A percentile compares a stretch with the other conserved stretches of the same genome.
phyloP scores from a whole-genome alignment of 2,113 vertebrate species.

The Limnothrissa miodon region DNA sequence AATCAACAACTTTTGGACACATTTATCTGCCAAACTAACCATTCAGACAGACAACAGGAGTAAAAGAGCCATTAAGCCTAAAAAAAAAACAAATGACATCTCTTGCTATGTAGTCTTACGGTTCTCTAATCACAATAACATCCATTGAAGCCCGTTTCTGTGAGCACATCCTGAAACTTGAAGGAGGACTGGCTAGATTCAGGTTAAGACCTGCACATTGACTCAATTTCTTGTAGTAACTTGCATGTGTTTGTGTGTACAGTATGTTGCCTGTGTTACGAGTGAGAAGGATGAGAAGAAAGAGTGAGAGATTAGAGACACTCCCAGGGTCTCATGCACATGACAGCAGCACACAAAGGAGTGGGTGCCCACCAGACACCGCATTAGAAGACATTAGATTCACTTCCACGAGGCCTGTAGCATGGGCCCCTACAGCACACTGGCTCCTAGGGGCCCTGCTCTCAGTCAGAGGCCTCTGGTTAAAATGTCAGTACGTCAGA shows the following conservation, averaged over 20 bases:
- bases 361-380: neutral
- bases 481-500: conserved; percentile 30
- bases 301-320: conserved; percentile 26
- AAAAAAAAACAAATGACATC: neutral
- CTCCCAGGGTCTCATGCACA: conserved; percentile 35
- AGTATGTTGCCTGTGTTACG: neutral
- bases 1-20: neutral
- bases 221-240: neutral
- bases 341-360: conserved; percentile 33
- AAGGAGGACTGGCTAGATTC: neutral
- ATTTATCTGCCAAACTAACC: neutral
- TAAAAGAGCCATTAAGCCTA: neutral
- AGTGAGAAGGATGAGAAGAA: conserved; percentile 14
- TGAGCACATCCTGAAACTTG: neutral
- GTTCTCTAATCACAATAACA: neutral
- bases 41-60: neutral
- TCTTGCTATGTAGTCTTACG: neutral
- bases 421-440: neutral
- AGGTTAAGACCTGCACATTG: neutral
- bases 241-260: neutral
- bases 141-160: neutral
- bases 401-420: neutral
- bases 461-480: conserved; percentile 11
- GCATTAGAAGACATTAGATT: neutral
- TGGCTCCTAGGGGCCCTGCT: neutral